phyloP scores from a whole-genome alignment of 2,797 vertebrate genomes.

The Bradypodion pumilum region DNA sequence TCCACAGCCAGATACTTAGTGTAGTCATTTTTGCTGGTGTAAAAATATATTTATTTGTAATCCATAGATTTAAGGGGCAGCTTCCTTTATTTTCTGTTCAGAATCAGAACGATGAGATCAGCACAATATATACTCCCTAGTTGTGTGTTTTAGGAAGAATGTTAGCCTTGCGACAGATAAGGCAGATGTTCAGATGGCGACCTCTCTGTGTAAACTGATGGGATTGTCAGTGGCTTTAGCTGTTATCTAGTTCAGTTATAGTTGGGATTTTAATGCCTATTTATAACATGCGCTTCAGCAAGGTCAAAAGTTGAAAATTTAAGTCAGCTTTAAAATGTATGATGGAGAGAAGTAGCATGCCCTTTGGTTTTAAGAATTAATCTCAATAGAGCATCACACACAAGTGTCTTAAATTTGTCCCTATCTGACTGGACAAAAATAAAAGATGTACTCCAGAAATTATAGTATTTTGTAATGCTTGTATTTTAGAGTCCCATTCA shows the following conservation, averaged over 20 bases:
- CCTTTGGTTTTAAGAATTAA: background rate
- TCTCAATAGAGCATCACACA: background rate
- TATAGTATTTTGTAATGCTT: too few relatives aligned
- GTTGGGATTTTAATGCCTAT: background rate
- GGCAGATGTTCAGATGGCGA: conserved; percentile 3
- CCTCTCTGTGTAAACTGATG: background rate
- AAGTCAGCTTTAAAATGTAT: background rate
- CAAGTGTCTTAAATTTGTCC: background rate
- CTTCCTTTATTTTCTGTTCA: conserved; percentile 8
- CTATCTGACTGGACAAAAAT: background rate
- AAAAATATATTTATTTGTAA: conserved; percentile 1
- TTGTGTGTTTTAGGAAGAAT: conserved; percentile 16
- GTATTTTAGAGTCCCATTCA: too few relatives aligned
- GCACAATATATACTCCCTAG: conserved; percentile 16
- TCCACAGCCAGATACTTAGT: background rate
- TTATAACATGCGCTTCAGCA: background rate
- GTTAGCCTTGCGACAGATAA: background rate
- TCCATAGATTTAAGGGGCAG: conserved; percentile 2
- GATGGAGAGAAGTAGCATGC: background rate
- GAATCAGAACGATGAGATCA: background rate
- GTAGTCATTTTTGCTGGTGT: background rate
- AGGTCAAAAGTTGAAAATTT: conserved; percentile 10
- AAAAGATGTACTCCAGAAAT: too few relatives aligned
- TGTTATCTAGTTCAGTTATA: conserved; percentile 9
- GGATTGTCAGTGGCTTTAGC: background rate